A percentile compares a stretch with the other conserved stretches of the same genome.
phyloP scores from a whole-genome alignment of 1,140 invertebrate genomes.

The Drosophila parvula region DNA sequence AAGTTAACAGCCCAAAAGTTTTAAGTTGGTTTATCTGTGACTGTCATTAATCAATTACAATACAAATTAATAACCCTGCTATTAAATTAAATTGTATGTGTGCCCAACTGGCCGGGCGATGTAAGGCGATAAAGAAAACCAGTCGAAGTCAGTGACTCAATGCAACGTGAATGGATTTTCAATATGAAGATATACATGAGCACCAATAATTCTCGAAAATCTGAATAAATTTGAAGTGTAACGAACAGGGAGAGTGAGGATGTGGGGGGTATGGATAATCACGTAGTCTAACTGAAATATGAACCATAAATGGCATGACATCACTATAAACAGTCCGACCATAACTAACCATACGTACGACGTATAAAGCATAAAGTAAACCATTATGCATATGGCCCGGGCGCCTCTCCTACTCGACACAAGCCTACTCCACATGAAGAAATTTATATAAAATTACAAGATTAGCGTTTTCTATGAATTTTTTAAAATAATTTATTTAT shows the following conservation, averaged over 20 bases:
- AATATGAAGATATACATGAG: slow-evolving; percentile 44
- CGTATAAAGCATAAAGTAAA: slow-evolving; percentile 43
- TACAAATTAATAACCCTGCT: slow-evolving; percentile 34
- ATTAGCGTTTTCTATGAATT: too few relatives aligned
- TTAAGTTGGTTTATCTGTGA: slow-evolving; percentile 5
- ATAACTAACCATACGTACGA: slow-evolving; percentile 57
- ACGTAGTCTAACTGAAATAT: slow-evolving; percentile 78
- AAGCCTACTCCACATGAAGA: neutral
- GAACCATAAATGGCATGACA: slow-evolving; percentile 80
- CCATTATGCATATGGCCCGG: slow-evolving; percentile 43
- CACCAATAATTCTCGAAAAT: slow-evolving; percentile 39
- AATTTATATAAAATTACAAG: neutral
- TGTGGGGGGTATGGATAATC: slow-evolving; percentile 38
- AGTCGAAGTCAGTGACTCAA: slow-evolving; percentile 50
- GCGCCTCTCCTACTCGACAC: slow-evolving; percentile 14
- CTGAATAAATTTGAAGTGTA: slow-evolving; percentile 54
- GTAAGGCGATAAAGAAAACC: slow-evolving; percentile 33
- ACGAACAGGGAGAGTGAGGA: neutral
- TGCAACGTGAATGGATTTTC: slow-evolving; percentile 64
- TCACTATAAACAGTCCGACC: slow-evolving; percentile 73
- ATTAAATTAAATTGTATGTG: slow-evolving; percentile 38
- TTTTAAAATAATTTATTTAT: too few relatives aligned
- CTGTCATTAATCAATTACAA: slow-evolving; percentile 43
- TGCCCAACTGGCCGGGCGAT: slow-evolving; percentile 28
- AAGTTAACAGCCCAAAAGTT: slow-evolving; percentile 5